Evolutionary conservation across 2,113 vertebrate species (phyloP).

Genomic region (Steatornis caripensis): DNA sequence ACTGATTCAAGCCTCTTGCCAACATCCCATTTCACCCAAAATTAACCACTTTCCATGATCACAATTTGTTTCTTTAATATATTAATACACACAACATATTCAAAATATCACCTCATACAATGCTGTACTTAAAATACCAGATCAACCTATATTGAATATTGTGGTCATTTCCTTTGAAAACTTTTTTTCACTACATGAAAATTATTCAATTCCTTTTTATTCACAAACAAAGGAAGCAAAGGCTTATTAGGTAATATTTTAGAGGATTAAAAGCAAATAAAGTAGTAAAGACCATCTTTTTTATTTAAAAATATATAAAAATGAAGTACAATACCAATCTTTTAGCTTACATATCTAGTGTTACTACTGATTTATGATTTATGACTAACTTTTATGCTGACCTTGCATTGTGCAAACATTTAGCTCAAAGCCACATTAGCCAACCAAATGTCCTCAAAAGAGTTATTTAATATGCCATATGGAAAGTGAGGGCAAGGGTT

Average conservation of each 20-base stretch:
- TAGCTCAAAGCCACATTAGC: not conserved
- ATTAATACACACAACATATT: not conserved
- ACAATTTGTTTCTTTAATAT: not conserved
- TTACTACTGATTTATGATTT: not conserved
- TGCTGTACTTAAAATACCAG: not conserved
- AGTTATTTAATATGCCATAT: not conserved
- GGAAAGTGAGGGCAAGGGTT: not conserved
- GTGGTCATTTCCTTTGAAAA: not conserved
- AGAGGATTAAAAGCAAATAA: not conserved
- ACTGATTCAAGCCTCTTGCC: not conserved
- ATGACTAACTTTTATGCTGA: not conserved
- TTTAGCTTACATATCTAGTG: not conserved
- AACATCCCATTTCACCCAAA: not conserved
- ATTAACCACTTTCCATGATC: not conserved
- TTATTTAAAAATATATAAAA: not conserved
- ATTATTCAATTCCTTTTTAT: not conserved
- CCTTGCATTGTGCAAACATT: not conserved
- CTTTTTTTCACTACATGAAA: not conserved
- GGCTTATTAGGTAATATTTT: not conserved
- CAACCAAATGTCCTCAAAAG: not conserved
- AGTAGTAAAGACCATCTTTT: not conserved
- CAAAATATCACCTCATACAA: not conserved
- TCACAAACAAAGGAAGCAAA: not conserved
- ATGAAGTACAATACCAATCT: not conserved
- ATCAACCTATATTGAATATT: not conserved